Evolutionary conservation across 2,797 vertebrate genomes (phyloP).

Genomic region (Australoheros facetus): DNA sequence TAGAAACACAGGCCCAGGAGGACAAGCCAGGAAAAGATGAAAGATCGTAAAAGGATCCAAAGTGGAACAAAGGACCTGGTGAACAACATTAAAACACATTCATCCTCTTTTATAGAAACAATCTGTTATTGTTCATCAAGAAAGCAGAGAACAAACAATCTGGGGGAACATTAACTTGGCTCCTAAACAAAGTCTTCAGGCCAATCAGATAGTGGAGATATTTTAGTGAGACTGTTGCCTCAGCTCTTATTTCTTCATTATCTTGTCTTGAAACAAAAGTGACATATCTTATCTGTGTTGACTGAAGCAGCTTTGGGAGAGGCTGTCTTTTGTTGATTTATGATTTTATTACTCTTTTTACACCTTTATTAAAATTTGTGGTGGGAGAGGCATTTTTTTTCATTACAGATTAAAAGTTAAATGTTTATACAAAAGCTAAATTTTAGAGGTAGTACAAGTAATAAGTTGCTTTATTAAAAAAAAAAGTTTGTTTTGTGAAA

Average conservation of each 20-base stretch:
- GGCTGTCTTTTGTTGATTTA: slow-evolving; percentile 30
- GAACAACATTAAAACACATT: slow-evolving; percentile 34
- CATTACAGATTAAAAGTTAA: background rate
- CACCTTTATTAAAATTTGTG: slow-evolving; percentile 14
- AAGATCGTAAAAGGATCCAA: slow-evolving; percentile 29
- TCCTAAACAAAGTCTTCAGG: slow-evolving; percentile 44
- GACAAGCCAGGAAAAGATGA: slow-evolving; percentile 42
- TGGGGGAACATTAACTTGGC: slow-evolving; percentile 62
- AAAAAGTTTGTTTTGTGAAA: background rate
- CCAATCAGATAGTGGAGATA: slow-evolving; percentile 59
- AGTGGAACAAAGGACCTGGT: slow-evolving; percentile 12
- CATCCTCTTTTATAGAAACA: slow-evolving; percentile 64
- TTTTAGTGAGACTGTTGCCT: slow-evolving; percentile 39
- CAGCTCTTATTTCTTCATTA: slow-evolving; percentile 58
- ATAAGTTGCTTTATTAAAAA: slow-evolving; percentile 2
- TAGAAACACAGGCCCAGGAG: slow-evolving; percentile 13
- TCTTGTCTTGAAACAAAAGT: slow-evolving; percentile 49
- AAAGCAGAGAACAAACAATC: slow-evolving; percentile 58
- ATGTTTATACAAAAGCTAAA: background rate
- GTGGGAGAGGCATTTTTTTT: background rate
- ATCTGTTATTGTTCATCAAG: slow-evolving; percentile 58
- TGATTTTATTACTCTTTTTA: slow-evolving; percentile 25
- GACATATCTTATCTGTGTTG: slow-evolving; percentile 29
- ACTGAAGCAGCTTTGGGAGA: slow-evolving; percentile 21
- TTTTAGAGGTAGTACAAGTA: slow-evolving; percentile 27